Evolutionary conservation across 2,888 invertebrate species (phyloP), one percentile per base, ranked within the genome.

Genomic region (Synergus gifuensis): DNA sequence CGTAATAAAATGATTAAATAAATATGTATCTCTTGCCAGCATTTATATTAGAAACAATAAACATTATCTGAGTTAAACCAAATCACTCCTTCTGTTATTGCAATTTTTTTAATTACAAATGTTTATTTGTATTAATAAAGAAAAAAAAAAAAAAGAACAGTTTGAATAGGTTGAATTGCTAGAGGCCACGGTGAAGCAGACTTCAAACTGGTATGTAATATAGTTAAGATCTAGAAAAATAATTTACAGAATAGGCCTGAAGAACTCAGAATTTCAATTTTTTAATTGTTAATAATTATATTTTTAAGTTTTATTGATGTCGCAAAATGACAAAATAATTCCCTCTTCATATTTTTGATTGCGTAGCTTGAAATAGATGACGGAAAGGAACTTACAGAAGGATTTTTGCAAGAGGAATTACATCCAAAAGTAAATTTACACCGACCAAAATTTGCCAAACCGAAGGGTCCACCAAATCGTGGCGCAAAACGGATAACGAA

Each of bases 401-500:
- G 96, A 86, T 98, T 95, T 93, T 93, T 99, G 16, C 95, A 97
- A 90, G 98, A 98, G 87, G 98, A 98, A 93, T 94, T 99, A 80
- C 98, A 99, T 92, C 99, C 99, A 0, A 98, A 97, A 91, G 95
- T 96, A 89, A 97, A 96, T 91, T 94, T 98, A 63, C 96, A 98
- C 91, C 95, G 96, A 86, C 97, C 97, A 22, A 97, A 98, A 88
- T 99, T 99, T 93, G 97, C 98, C 82, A 98, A 98, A 92, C 99
- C 99, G 1, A 98, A 98, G 93, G 98, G 98, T 11, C 99, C 99
- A 60, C 97, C 98, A 7, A 97, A 96, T 90, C 94, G 98, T 87
- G 98, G 98, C 62, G 98, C 98, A 0, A 97, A 97, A 92, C 94
- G 98, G 83, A 94, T 98, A 87, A 98, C 97, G 76, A 97, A 96